Evolutionary conservation across 2,113 vertebrate species (phyloP), one percentile per base, ranked within the genome.

Genomic region (Phalacrocorax carbo): DNA sequence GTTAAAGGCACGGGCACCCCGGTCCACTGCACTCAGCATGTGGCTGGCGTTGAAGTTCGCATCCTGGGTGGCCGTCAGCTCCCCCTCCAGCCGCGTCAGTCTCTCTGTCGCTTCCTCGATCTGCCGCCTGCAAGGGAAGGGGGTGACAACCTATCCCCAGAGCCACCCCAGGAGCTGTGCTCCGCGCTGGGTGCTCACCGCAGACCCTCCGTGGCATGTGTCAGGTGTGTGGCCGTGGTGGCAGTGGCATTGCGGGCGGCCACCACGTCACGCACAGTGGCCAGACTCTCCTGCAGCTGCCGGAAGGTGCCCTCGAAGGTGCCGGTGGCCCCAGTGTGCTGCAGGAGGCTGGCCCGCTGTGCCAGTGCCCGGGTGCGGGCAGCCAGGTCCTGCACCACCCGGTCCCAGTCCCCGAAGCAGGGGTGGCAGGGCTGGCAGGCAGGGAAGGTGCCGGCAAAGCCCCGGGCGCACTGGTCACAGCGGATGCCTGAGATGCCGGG

Each of bases 391-490:
- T 99, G 99, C 34, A 99, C 99, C 36, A 99, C 98, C 5, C 99
- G 99, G 95, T 99, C 99, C 99, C 99, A 99, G 97, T 99, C 99
- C 26, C 99, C 99, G 0, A 99, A 99, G 95, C 99, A 99, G 62
- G 99, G 98, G 52, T 99, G 99, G 94, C 99, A 99, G 46, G 99
- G 99, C 87, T 99, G 98, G 94, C 99, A 99, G 96, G 98, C 85
- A 2, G 99, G 99, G 96, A 99, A 99, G 48, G 97, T 80, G 5
- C 99, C 99, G 0, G 99, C 98, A 81, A 99, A 99, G 36, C 99
- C 99, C 11, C 99, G 98, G 86, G 99, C 99, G 36, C 99, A 99
- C 95, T 99, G 99, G 97, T 99, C 99, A 15, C 99, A 99, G 85
- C 99, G 99, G 76, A 99, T 98, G 0, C 99, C 99, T 0, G 99